Evolutionary conservation across 2,113 vertebrate genomes (phyloP).

Genomic region (Ptilonorhynchus violaceus): DNA sequence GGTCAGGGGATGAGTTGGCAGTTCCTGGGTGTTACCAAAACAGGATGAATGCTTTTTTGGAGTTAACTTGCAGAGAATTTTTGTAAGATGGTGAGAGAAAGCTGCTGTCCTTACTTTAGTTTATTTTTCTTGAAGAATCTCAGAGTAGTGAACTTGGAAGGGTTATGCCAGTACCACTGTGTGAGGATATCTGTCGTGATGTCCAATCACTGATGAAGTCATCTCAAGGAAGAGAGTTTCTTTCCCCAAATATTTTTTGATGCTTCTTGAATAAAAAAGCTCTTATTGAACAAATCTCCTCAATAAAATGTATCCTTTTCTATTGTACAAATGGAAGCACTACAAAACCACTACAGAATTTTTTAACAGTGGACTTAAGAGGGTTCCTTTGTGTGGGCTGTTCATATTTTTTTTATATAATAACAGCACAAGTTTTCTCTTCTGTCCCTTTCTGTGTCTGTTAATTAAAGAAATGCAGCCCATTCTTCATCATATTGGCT

Average conservation of each 20-base stretch:
- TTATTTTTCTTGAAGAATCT: not conserved
- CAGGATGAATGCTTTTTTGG: not conserved
- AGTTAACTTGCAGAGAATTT: not conserved
- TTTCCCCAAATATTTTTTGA: not conserved
- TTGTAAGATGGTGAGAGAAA: not conserved
- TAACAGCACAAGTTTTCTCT: not conserved
- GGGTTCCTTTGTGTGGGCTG: not conserved
- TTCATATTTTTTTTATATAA: not conserved
- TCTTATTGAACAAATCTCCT: not conserved
- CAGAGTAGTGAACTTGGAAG: not conserved
- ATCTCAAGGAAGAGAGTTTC: not conserved
- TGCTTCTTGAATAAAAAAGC: not conserved
- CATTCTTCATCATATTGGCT: constrained; percentile 25
- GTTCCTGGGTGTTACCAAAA: not conserved
- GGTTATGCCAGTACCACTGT: not conserved
- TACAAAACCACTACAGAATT: not conserved
- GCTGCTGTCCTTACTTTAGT: not conserved
- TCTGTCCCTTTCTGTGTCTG: not conserved
- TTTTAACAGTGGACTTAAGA: not conserved
- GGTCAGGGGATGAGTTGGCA: not conserved
- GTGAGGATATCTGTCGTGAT: not conserved
- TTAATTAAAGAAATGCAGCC: constrained; percentile 12
- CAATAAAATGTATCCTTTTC: not conserved
- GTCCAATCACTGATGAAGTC: not conserved
- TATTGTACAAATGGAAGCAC: not conserved